phyloP scores from a whole-genome alignment of 2,113 vertebrate species.

The Neolamprologus tretocephalus region DNA sequence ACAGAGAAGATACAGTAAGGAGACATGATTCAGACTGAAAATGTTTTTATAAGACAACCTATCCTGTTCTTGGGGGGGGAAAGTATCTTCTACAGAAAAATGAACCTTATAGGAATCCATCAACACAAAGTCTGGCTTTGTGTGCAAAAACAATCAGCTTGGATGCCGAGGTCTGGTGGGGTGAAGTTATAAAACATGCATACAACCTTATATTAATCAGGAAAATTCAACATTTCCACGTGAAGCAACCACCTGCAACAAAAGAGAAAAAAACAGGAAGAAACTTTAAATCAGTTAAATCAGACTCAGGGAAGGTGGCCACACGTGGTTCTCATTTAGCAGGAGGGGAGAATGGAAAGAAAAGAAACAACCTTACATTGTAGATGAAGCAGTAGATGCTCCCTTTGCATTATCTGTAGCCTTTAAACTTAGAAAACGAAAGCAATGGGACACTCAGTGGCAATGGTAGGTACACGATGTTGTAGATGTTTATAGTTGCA shows the following conservation, averaged over 20 bases:
- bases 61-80: rapidly evolving
- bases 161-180: neutral
- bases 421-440: neutral
- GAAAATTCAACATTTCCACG: neutral
- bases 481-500: neutral
- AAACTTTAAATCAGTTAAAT: neutral
- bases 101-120: neutral
- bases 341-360: neutral
- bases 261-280: neutral
- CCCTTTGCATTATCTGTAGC: neutral
- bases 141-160: neutral
- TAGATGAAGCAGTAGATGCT: neutral
- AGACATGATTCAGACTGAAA: neutral
- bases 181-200: neutral
- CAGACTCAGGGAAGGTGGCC: neutral
- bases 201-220: neutral
- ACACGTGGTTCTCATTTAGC: neutral
- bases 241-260: neutral
- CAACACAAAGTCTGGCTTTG: neutral
- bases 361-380: neutral
- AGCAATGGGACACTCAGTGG: neutral
- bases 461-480: neutral
- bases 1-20: neutral
- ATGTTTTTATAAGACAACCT: neutral
- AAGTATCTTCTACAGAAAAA: neutral